Conservation (phyloP, 2,888 invertebrate genomes). For the Ganaspis brasiliensis region DNA sequence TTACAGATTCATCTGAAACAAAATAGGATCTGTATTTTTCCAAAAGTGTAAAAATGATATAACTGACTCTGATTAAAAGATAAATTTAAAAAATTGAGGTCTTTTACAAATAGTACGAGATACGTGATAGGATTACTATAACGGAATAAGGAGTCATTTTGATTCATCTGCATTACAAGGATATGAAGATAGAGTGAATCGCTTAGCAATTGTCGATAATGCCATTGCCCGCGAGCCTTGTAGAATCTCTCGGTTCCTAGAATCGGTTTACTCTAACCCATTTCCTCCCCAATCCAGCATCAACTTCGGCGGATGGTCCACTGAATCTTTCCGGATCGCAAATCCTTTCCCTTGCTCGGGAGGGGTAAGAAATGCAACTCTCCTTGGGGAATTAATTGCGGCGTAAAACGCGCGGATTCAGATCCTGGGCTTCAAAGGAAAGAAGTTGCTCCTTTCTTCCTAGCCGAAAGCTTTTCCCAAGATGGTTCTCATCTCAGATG, state of each 20-base stretch:
- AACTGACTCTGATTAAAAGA: not conserved
- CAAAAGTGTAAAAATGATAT: too few relatives aligned
- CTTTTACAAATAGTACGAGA: not conserved
- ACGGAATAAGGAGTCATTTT: constrained; percentile 18
- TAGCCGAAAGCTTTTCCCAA: constrained; percentile 70
- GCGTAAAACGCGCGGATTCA: constrained; percentile 76
- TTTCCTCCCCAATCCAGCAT: constrained; percentile 20
- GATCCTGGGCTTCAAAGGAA: constrained; percentile 73
- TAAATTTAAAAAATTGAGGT: not conserved
- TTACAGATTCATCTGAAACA: too few relatives aligned
- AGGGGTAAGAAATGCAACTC: constrained; percentile 72
- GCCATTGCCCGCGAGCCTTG: constrained; percentile 27
- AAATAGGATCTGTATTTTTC: too few relatives aligned
- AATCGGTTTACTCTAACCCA: constrained; percentile 28
- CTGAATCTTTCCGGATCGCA: constrained; percentile 59
- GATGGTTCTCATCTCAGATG: constrained; percentile 72
- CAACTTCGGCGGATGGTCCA: constrained; percentile 25
- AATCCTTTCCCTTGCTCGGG: constrained; percentile 71
- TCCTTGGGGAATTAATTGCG: constrained; percentile 77
- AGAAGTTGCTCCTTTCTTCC: constrained; percentile 64
- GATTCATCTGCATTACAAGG: constrained; percentile 36
- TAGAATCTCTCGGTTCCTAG: constrained; percentile 18
- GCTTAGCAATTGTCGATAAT: constrained; percentile 35
- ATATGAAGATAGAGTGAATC: constrained; percentile 39
- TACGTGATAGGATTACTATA: constrained; percentile 18